Percentiles rank a stretch among this genome's conserved stretches.
Evolutionary conservation across 2,888 invertebrate species (phyloP).

Genomic region (Schrankia costaestrigalis): DNA sequence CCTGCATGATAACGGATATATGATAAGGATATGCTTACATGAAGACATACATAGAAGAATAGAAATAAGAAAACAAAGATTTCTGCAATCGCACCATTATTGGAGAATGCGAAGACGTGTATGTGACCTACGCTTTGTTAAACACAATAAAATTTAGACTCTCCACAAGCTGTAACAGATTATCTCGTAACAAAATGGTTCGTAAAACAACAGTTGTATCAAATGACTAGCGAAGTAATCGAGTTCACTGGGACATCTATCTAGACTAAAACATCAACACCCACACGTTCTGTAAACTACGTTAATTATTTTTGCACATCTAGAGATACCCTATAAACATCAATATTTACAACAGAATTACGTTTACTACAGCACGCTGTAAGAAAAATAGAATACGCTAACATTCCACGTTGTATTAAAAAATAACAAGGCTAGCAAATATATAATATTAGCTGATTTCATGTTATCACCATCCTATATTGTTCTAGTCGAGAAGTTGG

Average conservation of each 20-base stretch:
- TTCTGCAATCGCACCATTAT: too few species aligned
- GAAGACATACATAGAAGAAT: too few species aligned
- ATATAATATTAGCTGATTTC: too few species aligned
- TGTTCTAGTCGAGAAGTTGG: too few species aligned
- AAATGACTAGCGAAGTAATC: constrained; percentile 28
- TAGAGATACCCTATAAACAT: too few species aligned
- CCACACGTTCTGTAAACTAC: constrained; percentile 16
- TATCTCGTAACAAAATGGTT: constrained; percentile 48
- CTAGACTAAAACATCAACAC: constrained; percentile 19
- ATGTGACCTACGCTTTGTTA: too few species aligned
- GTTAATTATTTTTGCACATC: constrained; percentile 14
- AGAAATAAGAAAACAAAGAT: too few species aligned
- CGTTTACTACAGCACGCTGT: constrained; percentile 14
- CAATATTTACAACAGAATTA: too few species aligned
- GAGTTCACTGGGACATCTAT: constrained; percentile 32
- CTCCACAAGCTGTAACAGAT: too few species aligned
- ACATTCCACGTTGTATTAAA: constrained; percentile 45
- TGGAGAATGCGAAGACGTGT: too few species aligned
- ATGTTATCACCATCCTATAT: too few species aligned
- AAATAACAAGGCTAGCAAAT: constrained; percentile 57
- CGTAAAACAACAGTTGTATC: constrained; percentile 41
- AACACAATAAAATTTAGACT: too few species aligned
- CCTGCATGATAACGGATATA: constrained; percentile 35
- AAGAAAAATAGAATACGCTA: constrained; percentile 20
- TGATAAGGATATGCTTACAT: constrained; percentile 36